phyloP scores from a whole-genome alignment of 2,797 vertebrate species.

The Lacerta bilineata region DNA sequence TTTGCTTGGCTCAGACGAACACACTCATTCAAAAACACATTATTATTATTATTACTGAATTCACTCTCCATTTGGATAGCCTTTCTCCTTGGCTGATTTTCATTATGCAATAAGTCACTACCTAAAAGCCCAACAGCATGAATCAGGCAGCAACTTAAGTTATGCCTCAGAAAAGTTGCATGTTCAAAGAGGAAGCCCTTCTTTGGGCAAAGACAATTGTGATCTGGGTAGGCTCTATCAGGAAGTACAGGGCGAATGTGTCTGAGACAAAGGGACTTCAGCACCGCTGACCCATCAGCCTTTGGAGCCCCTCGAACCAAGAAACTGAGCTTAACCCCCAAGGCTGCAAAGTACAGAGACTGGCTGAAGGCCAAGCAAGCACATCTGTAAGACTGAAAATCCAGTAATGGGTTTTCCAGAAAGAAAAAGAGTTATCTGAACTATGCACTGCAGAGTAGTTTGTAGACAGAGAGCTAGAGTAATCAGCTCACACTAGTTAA shows the following conservation, averaged over 20 bases:
- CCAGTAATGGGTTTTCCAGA: background rate
- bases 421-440: conserved; percentile 11
- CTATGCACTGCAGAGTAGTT: background rate
- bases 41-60: background rate
- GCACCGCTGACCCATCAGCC: rapidly evolving
- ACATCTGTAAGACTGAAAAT: background rate
- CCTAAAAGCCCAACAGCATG: background rate
- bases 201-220: rapidly evolving
- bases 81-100: background rate
- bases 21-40: background rate
- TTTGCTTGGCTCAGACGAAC: background rate
- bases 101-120: background rate
- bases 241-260: background rate
- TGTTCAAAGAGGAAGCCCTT: rapidly evolving
- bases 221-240: background rate
- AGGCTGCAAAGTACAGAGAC: background rate
- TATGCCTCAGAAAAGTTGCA: background rate
- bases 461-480: background rate
- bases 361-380: rapidly evolving
- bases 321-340: background rate
- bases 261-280: rapidly evolving
- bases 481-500: background rate
- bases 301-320: background rate
- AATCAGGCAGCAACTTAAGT: background rate
- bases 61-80: background rate